Evolutionary conservation across 2,797 vertebrate genomes (phyloP), one percentile per base, ranked within the genome.

Genomic region (Tokudaia tokunoshimensis): DNA sequence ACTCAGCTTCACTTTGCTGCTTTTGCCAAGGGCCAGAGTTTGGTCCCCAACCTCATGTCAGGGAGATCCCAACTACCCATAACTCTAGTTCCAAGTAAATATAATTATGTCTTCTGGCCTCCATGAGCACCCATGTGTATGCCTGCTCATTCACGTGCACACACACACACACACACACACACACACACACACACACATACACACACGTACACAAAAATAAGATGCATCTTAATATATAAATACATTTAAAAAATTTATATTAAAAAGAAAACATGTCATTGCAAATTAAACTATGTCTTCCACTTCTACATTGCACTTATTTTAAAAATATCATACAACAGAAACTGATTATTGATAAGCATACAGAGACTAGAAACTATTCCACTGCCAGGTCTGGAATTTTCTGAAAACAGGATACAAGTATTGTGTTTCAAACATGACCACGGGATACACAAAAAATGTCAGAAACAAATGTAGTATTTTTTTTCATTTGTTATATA

Each of bases 211-310:
- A 22, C 19, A 55, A 19, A 80, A 22, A 80, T n/a, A 74, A 22
- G 24, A 74, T 41, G 55, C 55, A 57, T 67, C 1, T 79, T 72
- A 81, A 82, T 67, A 87, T 57, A 59, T 93, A 44, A 81, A 50
- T 94, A 87, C 72, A 61, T 76, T 12, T 67, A 86, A 79, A 79
- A 84, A 88, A 67, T 63, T 79, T 93, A 47, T 14, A 78, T 96
- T 55, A 81, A 88, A 94, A 75, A 2, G 31, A 74, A 88, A 75
- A 76, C 70, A 13, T 55, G 1, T 22, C 14, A 70, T 65, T 41
- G 6, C 41, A 89, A 80, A n/a, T 84, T 92, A 44, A 83, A 52
- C 61, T 70, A 89, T 81, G 59, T 2, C 19, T 65, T 93, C 14
- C 0, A 47, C 37, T 2, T 90, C 91, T 67, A 80, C 24, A 72